Base-by-base conservation (phyloP, 1,140 invertebrate species). In the Heliconius eleuchia region DNA sequence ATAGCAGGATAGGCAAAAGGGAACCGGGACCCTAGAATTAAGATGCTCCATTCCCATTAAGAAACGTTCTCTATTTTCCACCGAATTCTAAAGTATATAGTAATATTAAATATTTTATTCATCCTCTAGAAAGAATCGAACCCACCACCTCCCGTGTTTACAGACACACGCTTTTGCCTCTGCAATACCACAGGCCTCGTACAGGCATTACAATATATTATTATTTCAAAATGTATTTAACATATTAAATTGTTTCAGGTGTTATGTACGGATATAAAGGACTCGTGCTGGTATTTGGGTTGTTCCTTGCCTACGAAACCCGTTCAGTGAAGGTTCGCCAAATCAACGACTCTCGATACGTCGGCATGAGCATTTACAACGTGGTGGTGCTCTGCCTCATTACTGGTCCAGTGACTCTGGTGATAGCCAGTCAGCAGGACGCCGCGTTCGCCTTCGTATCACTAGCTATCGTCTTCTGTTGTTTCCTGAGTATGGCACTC, bases 331-430 rank as follows among this genome's bases (percentile, higher is more conserved):
- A 99, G 95, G 96, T 98, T 11, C 97, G 98, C 79, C 97, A 98
- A 90, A 98, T 98, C 85, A 98, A 98, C 94, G 99, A 99, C 95
- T 99, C 98, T 0, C 96, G 99, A 87, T 99, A 99, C 93, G 99
- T 99, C 16, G 99, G 99, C 82, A 99, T 99, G 98, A 98, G 98
- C 84, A 99, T 99, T 88, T 99, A 99, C 95, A 99, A 99, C 95
- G 99, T 99, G 72, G 99, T 99, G 77, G 98, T 99, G 37, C 96
- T 99, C 18, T 99, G 99, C 91, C 95, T 99, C 77, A 99, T 99
- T 88, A 99, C 99, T 13, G 99, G 98, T 18, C 99, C 99, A 0
- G 99, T 99, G 55, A 98, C 98, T 16, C 96, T 99, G 95, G 98
- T 99, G 19, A 99, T 99, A 82, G 97, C 98, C 75, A 98, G 98